Base-by-base conservation (phyloP, 37 sponge, comb jelly and placozoan genomes). In the Crambe crambe region DNA sequence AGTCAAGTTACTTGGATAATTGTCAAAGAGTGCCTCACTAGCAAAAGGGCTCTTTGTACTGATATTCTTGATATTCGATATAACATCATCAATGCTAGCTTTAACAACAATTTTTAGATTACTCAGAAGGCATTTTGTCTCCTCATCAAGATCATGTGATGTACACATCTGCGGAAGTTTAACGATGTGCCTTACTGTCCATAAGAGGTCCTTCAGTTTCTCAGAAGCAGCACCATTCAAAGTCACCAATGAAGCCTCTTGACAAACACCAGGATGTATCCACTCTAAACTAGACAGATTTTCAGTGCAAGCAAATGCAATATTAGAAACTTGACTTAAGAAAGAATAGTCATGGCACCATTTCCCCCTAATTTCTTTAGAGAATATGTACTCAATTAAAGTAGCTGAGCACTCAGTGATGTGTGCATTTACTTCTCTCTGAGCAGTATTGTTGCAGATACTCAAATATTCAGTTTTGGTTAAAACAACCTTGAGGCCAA, bases 141-240 rank as follows among this genome's bases (percentile, higher is more conserved):
- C 17, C 56, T 25, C 5, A 15, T 51, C 15, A n/a, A n/a, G n/a
- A n/a, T n/a, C n/a, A n/a, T 51, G 15, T 18, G 9, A 51, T 51
- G 54, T 51, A 58, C 18, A 58, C 25, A 18, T 4, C 20, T 58
- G 3, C 4, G 59, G 59, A 18, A 58, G 59, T 4, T 12, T 58
- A 26, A 80, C 56, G 20, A 87, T 38, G 31, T 81, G 87, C 25
- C 58, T 81, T 9, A 87, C 77, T 21, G 87, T 80, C 87, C 87
- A 87, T 37, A 87, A 12, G 26, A 58, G 25, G 21, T 58, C 26
- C 59, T 58, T 23, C 59, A 58, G 21, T 23, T 58, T 23, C 59
- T 26, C 59, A 58, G 59, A 12, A 58, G 59, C 59, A 12, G 59
- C 21, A 26, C 59, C 59, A 26, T 58, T 58, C 59, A 58, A 58